Evolutionary conservation across 2,113 vertebrate genomes (phyloP), one percentile per base, ranked within the genome.

Genomic region (Oncorhynchus nerka): DNA sequence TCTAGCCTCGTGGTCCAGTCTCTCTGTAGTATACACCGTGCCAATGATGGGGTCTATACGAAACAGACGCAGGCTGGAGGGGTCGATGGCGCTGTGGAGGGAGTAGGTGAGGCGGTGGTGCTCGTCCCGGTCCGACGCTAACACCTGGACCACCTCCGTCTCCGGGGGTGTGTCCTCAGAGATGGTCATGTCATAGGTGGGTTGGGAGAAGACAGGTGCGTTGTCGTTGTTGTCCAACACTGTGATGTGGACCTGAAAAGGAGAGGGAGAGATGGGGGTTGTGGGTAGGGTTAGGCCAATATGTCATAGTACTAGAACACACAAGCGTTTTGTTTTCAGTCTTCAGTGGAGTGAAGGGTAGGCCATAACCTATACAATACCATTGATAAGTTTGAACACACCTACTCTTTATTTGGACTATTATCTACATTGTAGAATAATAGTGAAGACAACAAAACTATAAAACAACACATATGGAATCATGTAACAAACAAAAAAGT

Each of bases 141-240:
- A 90, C 19, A 99, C 92, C 75, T 97, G 97, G 77, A 98, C 78
- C 70, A 99, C 96, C 88, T 99, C 96, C 0, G 96, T 96, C 62
- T 98, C 95, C 0, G 95, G 92, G 15, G 94, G 94, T 28, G 95
- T 94, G 67, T 99, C 98, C 84, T 99, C 97, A 1, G 96, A 95
- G 82, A 99, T 94, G 0, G 94, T 95, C 79, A 97, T 94, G 2
- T 98, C 96, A 0, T 99, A 99, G 77, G 87, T 94, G 0, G 94
- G 89, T 71, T 99, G 96, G 77, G 96, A 97, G 91, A 99, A 99
- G 84, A 97, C 89, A 1, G 98, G 97, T 34, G 95, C 92, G 0
- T 99, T 99, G 92, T 99, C 98, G 11, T 99, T 99, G 88, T 95
- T 95, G 93, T 99, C 98, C 86, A 98, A 79, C 32, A 99, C 95